phyloP scores from a whole-genome alignment of 2,797 vertebrate species.

The Channallabes apus region DNA sequence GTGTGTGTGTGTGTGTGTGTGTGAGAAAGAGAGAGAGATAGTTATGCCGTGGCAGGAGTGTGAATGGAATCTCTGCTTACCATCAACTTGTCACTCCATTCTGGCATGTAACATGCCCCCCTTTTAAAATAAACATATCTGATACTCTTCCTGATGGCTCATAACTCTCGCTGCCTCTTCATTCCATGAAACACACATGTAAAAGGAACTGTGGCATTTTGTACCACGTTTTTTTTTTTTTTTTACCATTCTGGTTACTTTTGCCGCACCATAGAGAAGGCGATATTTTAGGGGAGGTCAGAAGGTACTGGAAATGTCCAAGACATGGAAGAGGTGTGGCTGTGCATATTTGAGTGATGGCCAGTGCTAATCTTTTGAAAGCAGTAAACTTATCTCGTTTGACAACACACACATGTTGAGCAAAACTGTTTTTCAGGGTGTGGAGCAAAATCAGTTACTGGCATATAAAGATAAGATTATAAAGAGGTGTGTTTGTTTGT shows the following conservation, averaged over 20 bases:
- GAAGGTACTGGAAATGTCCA: neutral
- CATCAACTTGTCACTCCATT: constrained; percentile 47
- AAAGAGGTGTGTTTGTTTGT: neutral
- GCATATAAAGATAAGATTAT: neutral
- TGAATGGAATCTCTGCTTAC: constrained; percentile 37
- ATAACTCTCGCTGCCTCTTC: constrained; percentile 41
- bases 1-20: neutral
- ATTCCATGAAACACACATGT: constrained; percentile 21
- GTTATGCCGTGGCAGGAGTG: constrained; percentile 16
- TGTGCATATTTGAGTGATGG: neutral
- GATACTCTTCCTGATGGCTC: constrained; percentile 34
- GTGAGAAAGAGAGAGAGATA: neutral
- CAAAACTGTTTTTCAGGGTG: neutral
- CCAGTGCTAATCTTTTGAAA: neutral
- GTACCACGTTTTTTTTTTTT: neutral
- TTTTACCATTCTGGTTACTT: neutral
- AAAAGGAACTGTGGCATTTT: neutral
- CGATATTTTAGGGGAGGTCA: neutral
- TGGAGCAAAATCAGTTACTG: neutral
- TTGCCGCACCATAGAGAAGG: neutral
- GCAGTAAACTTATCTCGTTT: neutral
- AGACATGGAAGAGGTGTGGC: neutral
- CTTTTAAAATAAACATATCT: constrained; percentile 54
- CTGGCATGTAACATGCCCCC: constrained; percentile 35
- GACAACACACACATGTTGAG: neutral